Evolutionary conservation across 2,113 vertebrate genomes (phyloP).

Genomic region (Hipposideros armiger): DNA sequence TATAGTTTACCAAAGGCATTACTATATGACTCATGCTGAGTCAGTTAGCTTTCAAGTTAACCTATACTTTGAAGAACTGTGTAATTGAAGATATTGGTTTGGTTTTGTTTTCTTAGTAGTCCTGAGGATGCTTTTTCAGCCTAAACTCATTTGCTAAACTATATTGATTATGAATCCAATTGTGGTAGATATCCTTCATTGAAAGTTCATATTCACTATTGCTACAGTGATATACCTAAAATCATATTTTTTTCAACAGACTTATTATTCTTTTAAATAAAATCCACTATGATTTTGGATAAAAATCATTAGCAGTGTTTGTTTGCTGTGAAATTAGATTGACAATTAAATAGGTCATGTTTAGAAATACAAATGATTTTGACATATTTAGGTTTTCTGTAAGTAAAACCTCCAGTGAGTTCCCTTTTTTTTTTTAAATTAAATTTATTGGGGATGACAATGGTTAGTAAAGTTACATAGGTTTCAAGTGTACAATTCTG

Average conservation of each 20-base stretch:
- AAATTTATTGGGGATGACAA: too few relatives aligned
- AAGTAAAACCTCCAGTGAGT: neutral
- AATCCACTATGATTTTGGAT: neutral
- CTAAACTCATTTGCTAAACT: neutral
- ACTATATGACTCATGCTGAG: neutral
- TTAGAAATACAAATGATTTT: slow-evolving; percentile 20
- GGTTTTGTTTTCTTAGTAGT: neutral
- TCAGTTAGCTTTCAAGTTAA: slow-evolving; percentile 22
- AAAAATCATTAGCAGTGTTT: neutral
- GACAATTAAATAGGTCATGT: neutral
- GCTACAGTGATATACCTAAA: neutral
- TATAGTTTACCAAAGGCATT: neutral
- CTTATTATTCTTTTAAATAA: neutral
- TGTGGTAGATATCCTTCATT: neutral
- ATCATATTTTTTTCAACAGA: neutral
- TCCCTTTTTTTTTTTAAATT: neutral
- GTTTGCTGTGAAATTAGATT: neutral
- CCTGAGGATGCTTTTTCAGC: neutral
- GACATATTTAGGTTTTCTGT: neutral
- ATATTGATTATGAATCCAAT: neutral
- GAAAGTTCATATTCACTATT: neutral
- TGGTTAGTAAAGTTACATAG: too few relatives aligned
- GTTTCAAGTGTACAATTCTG: too few relatives aligned
- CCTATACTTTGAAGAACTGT: neutral
- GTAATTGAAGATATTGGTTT: neutral